Conservation (phyloP, 2,888 invertebrate genomes). For the Hydraecia micacea region DNA sequence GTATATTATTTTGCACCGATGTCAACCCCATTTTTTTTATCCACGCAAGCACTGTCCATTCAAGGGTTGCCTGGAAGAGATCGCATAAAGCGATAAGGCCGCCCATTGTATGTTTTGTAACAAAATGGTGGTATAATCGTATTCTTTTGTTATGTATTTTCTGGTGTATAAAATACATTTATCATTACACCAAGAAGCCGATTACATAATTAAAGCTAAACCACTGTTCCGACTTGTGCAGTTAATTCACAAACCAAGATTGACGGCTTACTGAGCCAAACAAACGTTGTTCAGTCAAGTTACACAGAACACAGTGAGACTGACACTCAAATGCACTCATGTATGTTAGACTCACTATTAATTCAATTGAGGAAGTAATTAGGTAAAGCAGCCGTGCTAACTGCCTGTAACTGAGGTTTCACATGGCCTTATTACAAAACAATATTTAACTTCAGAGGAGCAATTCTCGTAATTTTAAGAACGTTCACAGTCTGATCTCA, state of each 20-base stretch:
- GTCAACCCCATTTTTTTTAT: too few species aligned
- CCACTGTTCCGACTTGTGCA: not conserved
- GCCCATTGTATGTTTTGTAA: too few species aligned
- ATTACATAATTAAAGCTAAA: not conserved
- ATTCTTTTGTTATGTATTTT: too few species aligned
- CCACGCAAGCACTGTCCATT: too few species aligned
- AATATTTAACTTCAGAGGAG: too few species aligned
- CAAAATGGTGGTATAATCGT: too few species aligned
- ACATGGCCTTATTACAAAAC: not conserved
- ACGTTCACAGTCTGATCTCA: too few species aligned
- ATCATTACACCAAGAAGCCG: not conserved
- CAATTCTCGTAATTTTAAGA: too few species aligned
- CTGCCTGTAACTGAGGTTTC: not conserved
- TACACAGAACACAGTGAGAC: not conserved
- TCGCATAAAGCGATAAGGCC: too few species aligned
- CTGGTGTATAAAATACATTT: not conserved
- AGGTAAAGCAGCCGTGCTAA: not conserved
- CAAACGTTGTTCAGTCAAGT: slow-evolving; percentile 16
- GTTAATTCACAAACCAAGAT: slow-evolving; percentile 12
- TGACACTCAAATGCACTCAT: not conserved
- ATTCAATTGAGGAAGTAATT: not conserved
- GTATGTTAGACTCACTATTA: not conserved
- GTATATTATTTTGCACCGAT: too few species aligned
- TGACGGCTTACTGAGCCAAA: slow-evolving; percentile 14
- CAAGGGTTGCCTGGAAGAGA: too few species aligned